Conservation (phyloP, 1,140 invertebrate genomes). For the Anastatus disparis region DNA sequence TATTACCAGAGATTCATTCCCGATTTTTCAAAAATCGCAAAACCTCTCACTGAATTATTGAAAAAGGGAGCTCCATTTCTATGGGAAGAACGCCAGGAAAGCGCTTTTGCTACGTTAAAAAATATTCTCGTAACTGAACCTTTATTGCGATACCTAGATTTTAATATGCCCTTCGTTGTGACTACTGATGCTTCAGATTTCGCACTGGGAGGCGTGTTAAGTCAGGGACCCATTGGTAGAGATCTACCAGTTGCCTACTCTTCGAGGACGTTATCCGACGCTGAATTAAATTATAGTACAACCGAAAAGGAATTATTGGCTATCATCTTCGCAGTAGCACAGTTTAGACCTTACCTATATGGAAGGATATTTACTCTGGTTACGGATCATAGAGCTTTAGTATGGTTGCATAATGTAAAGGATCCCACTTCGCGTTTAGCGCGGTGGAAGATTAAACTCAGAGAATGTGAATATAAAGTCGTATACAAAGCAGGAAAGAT, state of each 20-base stretch:
- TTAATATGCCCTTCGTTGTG: neutral
- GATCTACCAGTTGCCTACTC: constrained; percentile 12
- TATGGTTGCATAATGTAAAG: too few relatives aligned
- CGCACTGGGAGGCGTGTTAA: neutral
- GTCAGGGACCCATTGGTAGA: neutral
- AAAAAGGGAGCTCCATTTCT: too few relatives aligned
- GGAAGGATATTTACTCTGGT: constrained; percentile 58
- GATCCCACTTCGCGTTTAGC: constrained; percentile 41
- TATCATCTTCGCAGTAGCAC: constrained; percentile 44
- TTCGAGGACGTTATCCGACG: neutral
- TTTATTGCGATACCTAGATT: constrained; percentile 8
- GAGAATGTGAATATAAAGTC: too few relatives aligned
- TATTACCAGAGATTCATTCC: too few relatives aligned
- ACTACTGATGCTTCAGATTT: neutral
- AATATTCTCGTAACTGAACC: too few relatives aligned
- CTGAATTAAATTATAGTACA: neutral
- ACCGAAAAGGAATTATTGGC: neutral
- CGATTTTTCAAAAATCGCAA: too few relatives aligned
- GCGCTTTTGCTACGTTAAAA: too few relatives aligned
- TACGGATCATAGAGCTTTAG: constrained; percentile 62
- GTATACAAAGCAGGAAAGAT: too few relatives aligned
- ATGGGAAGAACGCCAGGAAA: too few relatives aligned
- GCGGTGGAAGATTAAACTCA: too few relatives aligned
- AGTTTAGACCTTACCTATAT: constrained; percentile 60
- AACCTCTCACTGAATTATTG: too few relatives aligned